Evolutionary conservation across 2,888 invertebrate species (phyloP), one percentile per base, ranked within the genome.

Genomic region (Argyresthia goedartella): DNA sequence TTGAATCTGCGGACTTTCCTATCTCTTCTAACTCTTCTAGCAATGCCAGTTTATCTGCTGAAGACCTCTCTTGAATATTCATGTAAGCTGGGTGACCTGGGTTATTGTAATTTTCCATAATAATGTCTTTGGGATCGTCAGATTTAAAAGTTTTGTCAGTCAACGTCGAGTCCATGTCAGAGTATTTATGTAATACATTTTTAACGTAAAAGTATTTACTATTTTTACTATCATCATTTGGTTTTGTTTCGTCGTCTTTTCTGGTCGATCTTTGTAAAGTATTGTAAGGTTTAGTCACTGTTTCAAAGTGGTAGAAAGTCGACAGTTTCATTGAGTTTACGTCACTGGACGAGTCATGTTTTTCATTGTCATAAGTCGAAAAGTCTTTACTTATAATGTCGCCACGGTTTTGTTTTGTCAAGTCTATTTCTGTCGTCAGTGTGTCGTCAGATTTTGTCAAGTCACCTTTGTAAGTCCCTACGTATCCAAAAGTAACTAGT

Each of bases 401-500:
- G 47, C 49, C 35, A 4, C 6, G 25, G 25, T 25, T 33, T 39
- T 13, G 15, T 48, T 33, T 35, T 16, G 54, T 54, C 49, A 14
- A 15, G 13, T 25, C 14, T 41, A 25, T 52, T 43, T 51, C 54
- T 54, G 54, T 55, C 62, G 49, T 62, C 59, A 51, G 58, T 61
- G 33, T 15, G 9, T 15, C 47, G 43, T 50, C 44, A 14, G 8
- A 48, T 59, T 52, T 62, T 50, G 53, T 61, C 59, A 51, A 63
- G 56, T 63, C 62, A 35, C 47, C 80, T 71, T 67, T 84, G 57
- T 85, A 86, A 53, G 75, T 86, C 8, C 87, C 87, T 58, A 87
- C 77, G 55, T 87, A 87, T 25, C 85, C 80, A 59, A 88, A 88
- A 56, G 87, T 88, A 51, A 85, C 73, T 52, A 88, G 68, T 71